Percentiles rank a stretch among this genome's conserved stretches.
phyloP scores from a whole-genome alignment of 2,888 invertebrate genomes.

The Eupithecia pulchellata region DNA sequence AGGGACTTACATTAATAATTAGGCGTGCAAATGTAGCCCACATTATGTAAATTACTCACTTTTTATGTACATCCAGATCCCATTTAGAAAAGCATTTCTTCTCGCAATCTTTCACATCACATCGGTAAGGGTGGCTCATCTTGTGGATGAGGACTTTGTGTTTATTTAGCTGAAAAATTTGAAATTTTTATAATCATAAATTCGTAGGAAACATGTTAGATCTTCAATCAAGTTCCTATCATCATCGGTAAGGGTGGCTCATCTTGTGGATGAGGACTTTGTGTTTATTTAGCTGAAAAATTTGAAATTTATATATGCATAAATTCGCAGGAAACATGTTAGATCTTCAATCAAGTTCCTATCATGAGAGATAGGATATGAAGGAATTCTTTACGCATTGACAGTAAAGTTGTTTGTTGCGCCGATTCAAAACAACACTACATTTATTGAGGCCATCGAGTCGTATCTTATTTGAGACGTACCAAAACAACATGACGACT shows the following conservation, averaged over 20 bases:
- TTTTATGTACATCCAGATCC: conserved; percentile 65
- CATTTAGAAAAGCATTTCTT: conserved; percentile 71
- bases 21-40: no score
- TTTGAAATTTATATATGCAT: not conserved
- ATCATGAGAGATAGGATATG: no score
- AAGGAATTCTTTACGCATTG: no score
- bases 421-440: no score
- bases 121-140: conserved; percentile 56
- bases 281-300: conserved; percentile 68
- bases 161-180: conserved; percentile 62
- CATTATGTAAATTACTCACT: no score
- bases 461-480: no score
- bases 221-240: not conserved
- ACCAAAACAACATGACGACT: no score
- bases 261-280: conserved; percentile 69
- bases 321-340: not conserved
- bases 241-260: conserved; percentile 58
- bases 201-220: not conserved
- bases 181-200: not conserved
- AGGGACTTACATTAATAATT: no score
- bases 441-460: no score
- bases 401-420: no score
- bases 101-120: conserved; percentile 61
- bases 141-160: conserved; percentile 74
- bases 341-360: not conserved